Conservation (phyloP, 1,140 invertebrate genomes). For the Brachionus sp. region DNA sequence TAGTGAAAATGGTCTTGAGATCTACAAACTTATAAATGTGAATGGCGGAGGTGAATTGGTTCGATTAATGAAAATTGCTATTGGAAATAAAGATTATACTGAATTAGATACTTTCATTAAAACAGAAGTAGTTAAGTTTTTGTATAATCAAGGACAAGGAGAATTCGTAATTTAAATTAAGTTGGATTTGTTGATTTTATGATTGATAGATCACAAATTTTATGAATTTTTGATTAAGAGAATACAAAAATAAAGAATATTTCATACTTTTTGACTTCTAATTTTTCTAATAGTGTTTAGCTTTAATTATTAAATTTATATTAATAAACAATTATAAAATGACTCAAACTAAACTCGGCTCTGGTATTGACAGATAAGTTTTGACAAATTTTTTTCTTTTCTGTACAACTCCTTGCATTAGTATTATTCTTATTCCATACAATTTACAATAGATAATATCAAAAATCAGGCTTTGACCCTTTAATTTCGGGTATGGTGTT, state of each 20-base stretch:
- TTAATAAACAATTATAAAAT: neutral
- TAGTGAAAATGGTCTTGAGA: slow-evolving; percentile 30
- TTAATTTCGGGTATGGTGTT: no score
- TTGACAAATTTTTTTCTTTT: no score
- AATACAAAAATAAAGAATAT: no score
- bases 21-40: slow-evolving; percentile 30
- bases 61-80: slow-evolving; percentile 21
- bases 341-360: no score
- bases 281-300: no score
- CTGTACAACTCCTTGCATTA: no score
- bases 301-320: neutral
- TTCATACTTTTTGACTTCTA: no score
- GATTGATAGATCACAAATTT: neutral
- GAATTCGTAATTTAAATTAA: slow-evolving; percentile 3
- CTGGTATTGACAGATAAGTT: no score
- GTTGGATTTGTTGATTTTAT: neutral
- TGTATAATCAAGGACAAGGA: slow-evolving; percentile 38
- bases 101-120: slow-evolving; percentile 34
- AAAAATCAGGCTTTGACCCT: no score
- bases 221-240: no score
- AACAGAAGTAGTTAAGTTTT: slow-evolving; percentile 28
- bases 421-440: no score
- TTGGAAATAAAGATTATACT: slow-evolving; percentile 27
- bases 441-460: no score
- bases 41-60: slow-evolving; percentile 19